Conservation (phyloP, 2,888 invertebrate species). For the Platycheirus rosarum region DNA sequence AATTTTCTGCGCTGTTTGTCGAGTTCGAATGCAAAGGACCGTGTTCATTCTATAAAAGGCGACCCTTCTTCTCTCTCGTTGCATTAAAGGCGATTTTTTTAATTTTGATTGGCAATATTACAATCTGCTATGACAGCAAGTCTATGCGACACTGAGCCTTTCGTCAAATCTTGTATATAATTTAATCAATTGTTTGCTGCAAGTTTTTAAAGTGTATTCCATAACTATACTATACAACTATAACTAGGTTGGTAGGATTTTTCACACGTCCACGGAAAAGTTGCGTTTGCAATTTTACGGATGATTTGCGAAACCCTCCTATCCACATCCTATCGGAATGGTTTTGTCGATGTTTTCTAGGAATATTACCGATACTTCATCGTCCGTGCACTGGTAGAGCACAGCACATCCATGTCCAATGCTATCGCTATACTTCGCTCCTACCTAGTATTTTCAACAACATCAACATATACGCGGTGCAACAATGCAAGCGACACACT, state of each 20-base stretch:
- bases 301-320: constrained; percentile 48
- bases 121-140: no score
- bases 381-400: constrained; percentile 46
- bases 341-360: constrained; percentile 30
- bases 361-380: constrained; percentile 62
- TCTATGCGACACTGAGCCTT: no score
- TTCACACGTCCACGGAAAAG: constrained; percentile 32
- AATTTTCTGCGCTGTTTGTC: no score
- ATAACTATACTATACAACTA: no score
- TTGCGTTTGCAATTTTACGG: constrained; percentile 56
- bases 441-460: constrained; percentile 36
- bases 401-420: neutral
- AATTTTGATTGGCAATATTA: no score
- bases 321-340: neutral
- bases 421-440: neutral
- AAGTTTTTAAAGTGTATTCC: no score
- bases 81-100: no score
- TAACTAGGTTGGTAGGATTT: constrained; percentile 15
- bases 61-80: no score
- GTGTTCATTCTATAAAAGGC: no score
- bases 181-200: no score
- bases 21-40: no score
- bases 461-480: constrained; percentile 18
- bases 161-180: no score
- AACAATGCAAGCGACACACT: constrained; percentile 60